These are phyloP conservation scores for Campylomormyrus numenius DNA, from an alignment of 2,113 vertebrate genomes.

Conservation along the genomic window DNA sequence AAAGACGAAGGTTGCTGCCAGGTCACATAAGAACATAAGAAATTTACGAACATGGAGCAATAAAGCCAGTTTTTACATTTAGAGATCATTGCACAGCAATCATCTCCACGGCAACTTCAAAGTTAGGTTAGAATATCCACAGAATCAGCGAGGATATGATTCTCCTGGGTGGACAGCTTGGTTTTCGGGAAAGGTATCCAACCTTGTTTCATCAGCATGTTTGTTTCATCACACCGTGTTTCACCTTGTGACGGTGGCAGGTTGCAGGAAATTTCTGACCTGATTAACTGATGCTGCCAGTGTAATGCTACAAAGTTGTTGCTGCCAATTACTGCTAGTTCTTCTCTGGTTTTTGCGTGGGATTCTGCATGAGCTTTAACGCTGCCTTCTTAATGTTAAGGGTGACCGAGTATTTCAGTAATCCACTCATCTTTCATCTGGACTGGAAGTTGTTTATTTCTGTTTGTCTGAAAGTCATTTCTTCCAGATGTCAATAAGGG, in stretches of 20 bases:
- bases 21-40: not conserved
- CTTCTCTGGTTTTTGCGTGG: not conserved
- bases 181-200: not conserved
- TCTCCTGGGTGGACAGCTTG: not conserved
- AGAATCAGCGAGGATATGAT: not conserved
- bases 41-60: not conserved
- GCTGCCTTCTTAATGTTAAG: not conserved
- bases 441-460: not conserved
- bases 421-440: not conserved
- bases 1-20: not conserved
- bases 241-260: not conserved
- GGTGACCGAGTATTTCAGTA: not conserved
- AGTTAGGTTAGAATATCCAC: slow-evolving; percentile 4
- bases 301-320: not conserved
- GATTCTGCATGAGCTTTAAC: not conserved
- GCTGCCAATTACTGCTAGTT: not conserved
- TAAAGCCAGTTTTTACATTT: not conserved
- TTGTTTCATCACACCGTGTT: not conserved
- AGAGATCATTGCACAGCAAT: not conserved
- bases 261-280: not conserved
- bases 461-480: not conserved
- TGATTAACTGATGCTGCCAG: not conserved
- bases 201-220: not conserved
- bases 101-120: not conserved
- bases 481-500: not conserved